Evolutionary conservation across 1,140 invertebrate species (phyloP).

Genomic region (Tribolium madens): DNA sequence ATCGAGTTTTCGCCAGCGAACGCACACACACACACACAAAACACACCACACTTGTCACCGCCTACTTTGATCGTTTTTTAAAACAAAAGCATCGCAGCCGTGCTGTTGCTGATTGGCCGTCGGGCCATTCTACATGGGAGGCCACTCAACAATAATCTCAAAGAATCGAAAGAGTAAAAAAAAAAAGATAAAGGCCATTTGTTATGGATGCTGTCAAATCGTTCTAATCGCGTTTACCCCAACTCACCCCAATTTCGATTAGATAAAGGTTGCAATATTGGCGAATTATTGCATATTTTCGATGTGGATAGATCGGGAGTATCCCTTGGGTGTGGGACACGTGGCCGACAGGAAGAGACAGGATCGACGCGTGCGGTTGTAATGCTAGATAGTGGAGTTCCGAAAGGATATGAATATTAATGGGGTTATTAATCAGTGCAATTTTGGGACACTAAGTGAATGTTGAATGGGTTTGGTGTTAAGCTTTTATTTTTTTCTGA

Average conservation of each 20-base stretch:
- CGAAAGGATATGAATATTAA: conserved; percentile 13
- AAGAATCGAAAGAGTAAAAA: background rate
- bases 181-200: background rate
- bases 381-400: conserved; percentile 9
- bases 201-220: background rate
- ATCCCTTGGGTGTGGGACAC: background rate
- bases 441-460: too few species aligned
- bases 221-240: conserved; percentile 1
- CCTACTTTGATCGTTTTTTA: conserved; percentile 36
- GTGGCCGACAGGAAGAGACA: background rate
- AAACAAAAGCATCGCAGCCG: conserved; percentile 8
- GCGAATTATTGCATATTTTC: conserved; percentile 22
- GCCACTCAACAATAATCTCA: background rate
- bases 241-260: background rate
- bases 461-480: too few species aligned
- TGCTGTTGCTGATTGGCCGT: conserved; percentile 33
- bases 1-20: background rate
- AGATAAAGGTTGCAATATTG: conserved; percentile 13
- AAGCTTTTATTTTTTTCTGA: too few species aligned
- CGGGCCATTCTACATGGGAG: conserved; percentile 28
- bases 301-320: background rate
- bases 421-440: background rate
- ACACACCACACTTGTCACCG: conserved; percentile 18
- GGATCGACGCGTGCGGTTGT: conserved; percentile 1
- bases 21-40: conserved; percentile 6